Conservation (phyloP, 2,888 invertebrate genomes). For the Clanis bilineata region DNA sequence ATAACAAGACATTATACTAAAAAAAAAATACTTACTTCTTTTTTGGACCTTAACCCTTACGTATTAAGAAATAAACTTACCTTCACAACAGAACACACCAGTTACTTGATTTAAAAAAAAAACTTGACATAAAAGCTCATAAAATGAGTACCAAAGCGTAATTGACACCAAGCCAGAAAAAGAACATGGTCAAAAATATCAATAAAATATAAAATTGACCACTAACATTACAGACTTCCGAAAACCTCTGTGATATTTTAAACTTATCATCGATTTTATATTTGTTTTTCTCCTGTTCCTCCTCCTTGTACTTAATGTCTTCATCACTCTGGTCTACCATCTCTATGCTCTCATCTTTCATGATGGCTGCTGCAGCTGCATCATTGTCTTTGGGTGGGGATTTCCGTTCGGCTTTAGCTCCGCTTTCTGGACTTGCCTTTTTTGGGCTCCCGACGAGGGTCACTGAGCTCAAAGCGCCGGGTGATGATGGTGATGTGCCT, state of each 20-base stretch:
- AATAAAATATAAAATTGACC: not conserved
- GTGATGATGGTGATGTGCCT: conserved; percentile 84
- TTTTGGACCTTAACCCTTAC: too few species aligned
- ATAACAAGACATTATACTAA: too few species aligned
- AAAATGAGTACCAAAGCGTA: not conserved
- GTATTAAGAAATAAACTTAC: too few species aligned
- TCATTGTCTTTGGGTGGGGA: conserved; percentile 63
- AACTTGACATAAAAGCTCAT: too few species aligned
- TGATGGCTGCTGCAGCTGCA: conserved; percentile 53
- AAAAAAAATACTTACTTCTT: too few species aligned
- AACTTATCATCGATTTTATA: conserved; percentile 69
- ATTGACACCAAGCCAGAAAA: not conserved
- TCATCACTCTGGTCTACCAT: conserved; percentile 74
- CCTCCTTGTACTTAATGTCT: conserved; percentile 71
- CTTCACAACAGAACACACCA: too few species aligned
- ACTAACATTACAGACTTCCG: conserved; percentile 51
- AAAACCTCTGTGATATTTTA: conserved; percentile 72
- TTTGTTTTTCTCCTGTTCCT: conserved; percentile 67
- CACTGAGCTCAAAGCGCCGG: conserved; percentile 88
- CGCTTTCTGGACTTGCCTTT: conserved; percentile 60
- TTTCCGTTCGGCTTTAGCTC: conserved; percentile 42
- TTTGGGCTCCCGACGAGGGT: conserved; percentile 85
- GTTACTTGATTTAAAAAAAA: too few species aligned
- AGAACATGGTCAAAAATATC: not conserved
- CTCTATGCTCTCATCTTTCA: conserved; percentile 74